A percentile compares a stretch with the other conserved stretches of the same genome.
Conservation (phyloP, 2,888 invertebrate genomes). For the Temnothorax rugatulus region DNA sequence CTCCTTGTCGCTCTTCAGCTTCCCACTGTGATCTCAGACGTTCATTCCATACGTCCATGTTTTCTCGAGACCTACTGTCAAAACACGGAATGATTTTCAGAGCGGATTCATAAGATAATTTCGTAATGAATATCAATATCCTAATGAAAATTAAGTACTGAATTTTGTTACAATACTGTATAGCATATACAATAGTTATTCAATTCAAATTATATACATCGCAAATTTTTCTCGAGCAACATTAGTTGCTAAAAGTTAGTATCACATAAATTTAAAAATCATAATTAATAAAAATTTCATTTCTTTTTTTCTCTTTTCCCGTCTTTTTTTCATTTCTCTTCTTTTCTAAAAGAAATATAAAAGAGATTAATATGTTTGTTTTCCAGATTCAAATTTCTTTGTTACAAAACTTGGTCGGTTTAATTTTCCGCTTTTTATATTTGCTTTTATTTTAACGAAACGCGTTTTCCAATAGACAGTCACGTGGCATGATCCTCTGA, state of each 20-base stretch:
- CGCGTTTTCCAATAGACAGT: slow-evolving; percentile 58
- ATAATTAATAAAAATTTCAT: neutral
- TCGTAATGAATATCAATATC: neutral
- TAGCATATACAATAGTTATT: too few relatives aligned
- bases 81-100: neutral
- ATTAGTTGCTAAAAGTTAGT: too few relatives aligned
- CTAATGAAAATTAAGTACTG: neutral
- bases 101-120: neutral
- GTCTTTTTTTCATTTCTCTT: too few relatives aligned
- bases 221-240: too few relatives aligned
- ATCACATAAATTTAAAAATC: too few relatives aligned
- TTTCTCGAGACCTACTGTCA: slow-evolving; percentile 31
- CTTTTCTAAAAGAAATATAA: neutral
- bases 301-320: neutral
- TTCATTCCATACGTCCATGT: slow-evolving; percentile 12
- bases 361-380: neutral
- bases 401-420: neutral
- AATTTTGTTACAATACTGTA: neutral
- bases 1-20: slow-evolving; percentile 48
- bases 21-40: neutral
- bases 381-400: neutral
- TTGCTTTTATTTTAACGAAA: neutral
- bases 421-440: slow-evolving; percentile 22
- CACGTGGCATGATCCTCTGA: slow-evolving; percentile 40
- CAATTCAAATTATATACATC: too few relatives aligned